A percentile compares a stretch with the other conserved stretches of the same genome.
phyloP scores from a whole-genome alignment of 1,140 invertebrate species.

The Drosophila arizonae region DNA sequence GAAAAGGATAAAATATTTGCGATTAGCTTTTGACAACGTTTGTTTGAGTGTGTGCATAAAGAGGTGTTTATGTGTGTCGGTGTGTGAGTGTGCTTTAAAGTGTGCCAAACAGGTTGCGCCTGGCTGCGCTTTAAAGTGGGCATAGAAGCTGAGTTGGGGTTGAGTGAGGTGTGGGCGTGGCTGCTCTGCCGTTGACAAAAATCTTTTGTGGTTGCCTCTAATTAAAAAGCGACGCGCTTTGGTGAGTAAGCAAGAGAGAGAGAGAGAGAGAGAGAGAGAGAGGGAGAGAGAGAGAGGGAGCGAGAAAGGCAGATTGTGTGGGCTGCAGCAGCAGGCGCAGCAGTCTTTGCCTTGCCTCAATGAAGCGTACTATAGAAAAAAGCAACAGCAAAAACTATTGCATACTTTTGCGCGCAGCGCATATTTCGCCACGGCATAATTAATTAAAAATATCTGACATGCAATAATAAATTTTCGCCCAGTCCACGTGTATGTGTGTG shows the following conservation, averaged over 20 bases:
- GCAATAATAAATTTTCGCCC: slow-evolving; percentile 70
- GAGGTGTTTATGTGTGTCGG: slow-evolving; percentile 10
- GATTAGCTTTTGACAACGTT: slow-evolving; percentile 50
- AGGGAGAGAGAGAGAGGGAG: slow-evolving; percentile 13
- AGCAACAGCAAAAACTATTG: slow-evolving; percentile 35
- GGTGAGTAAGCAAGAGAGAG: slow-evolving; percentile 16
- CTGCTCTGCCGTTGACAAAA: slow-evolving; percentile 47
- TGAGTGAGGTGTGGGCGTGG: background rate
- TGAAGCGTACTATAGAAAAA: slow-evolving; percentile 37
- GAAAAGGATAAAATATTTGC: slow-evolving; percentile 48
- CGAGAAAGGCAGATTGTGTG: slow-evolving; percentile 5
- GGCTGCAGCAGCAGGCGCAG: slow-evolving; percentile 11
- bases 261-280: slow-evolving; percentile 19
- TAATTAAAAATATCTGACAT: slow-evolving; percentile 78
- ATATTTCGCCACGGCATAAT: slow-evolving; percentile 74
- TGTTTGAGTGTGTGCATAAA: slow-evolving; percentile 3
- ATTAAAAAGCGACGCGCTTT: slow-evolving; percentile 59
- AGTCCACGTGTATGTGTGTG: slow-evolving; percentile 14
- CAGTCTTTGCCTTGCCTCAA: slow-evolving; percentile 57
- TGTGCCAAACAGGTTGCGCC: slow-evolving; percentile 42
- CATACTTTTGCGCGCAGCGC: slow-evolving; percentile 73
- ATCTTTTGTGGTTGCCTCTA: slow-evolving; percentile 77
- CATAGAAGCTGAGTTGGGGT: slow-evolving; percentile 1
- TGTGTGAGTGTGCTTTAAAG: slow-evolving; percentile 19
- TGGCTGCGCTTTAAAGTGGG: slow-evolving; percentile 41